Base-by-base conservation (phyloP, 2,888 invertebrate genomes). In the Anagyrus pseudococci region DNA sequence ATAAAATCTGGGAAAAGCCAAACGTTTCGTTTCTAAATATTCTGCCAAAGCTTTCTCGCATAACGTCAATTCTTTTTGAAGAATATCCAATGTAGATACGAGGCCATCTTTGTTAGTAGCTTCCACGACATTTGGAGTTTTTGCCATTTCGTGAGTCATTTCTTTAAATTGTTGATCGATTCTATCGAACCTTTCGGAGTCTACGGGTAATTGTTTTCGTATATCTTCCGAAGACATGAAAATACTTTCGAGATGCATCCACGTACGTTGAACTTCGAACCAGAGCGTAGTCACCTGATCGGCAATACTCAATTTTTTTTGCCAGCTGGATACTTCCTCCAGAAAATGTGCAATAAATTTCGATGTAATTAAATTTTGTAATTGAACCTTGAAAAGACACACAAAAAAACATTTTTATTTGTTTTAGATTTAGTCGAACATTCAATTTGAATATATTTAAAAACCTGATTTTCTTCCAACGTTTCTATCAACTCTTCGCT, bases 161-260 rank as follows among this genome's bases (percentile, higher is more conserved):
- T 86, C 81, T 82, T 95, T 96, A 80, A 98, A 98, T 75, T 95
- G 93, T 13, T 85, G 83, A 79, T 98, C 97, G 70, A 97, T 94
- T 70, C 88, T 87, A 82, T 96, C 94, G 81, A 98, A 98, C 76
- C 97, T 85, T 57, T 90, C 89, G 0, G 97, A 95, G 82, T 98
- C 98, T 69, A 94, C 91, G 2, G 98, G 97, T 57, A 98, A 83
- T 79, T 98, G 96, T 75, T 91, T 92, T 63, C 96, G 86, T 71
- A 98, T 98, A 81, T 98, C 98, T 80, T 98, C 96, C 0, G 97
- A 96, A 70, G 96, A 96, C 89, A 97, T 96, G 80, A 98, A 98
- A 78, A 98, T 98, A 73, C 96, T 96, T 83, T 98, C 97, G 66
- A 98, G 86, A 82, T 98, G 96, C 73, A 93, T 93, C 98, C 98